phyloP scores from a whole-genome alignment of 2,888 invertebrate genomes.

The Mimumesa dahlbomi region DNA sequence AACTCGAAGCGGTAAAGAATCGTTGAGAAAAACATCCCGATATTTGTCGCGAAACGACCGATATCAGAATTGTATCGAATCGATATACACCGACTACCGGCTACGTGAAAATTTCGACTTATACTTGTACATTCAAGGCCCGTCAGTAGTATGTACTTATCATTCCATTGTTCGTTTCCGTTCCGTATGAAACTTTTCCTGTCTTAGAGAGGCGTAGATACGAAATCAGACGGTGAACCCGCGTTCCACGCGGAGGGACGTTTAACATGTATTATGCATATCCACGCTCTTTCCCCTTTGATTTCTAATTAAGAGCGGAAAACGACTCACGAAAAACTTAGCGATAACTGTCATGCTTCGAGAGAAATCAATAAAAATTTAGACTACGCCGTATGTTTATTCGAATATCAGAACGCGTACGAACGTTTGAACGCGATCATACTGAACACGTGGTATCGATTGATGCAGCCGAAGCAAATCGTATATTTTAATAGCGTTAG shows the following conservation, averaged over 20 bases:
- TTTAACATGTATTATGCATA: conserved; percentile 38
- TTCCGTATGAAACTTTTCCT: conserved; percentile 34
- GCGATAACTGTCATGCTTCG: conserved; percentile 43
- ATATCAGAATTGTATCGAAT: not conserved
- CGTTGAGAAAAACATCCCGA: no score
- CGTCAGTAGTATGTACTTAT: conserved; percentile 63
- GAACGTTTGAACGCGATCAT: conserved; percentile 54
- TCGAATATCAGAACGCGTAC: conserved; percentile 30
- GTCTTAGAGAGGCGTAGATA: conserved; percentile 30
- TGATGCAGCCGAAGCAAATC: not conserved
- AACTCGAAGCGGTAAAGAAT: no score
- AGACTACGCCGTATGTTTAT: conserved; percentile 35
- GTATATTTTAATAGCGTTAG: not conserved
- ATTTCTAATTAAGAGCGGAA: conserved; percentile 42
- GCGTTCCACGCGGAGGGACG: conserved; percentile 19
- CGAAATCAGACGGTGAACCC: conserved; percentile 5
- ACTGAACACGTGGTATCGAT: conserved; percentile 15
- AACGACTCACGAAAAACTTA: conserved; percentile 22
- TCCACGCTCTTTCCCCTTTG: conserved; percentile 43
- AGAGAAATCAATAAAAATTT: conserved; percentile 43
- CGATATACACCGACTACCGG: conserved; percentile 16
- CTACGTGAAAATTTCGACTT: conserved; percentile 41
- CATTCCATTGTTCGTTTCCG: conserved; percentile 57
- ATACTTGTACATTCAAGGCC: conserved; percentile 62
- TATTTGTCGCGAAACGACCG: no score